Percentiles rank a stretch among this genome's conserved stretches.
Conservation (phyloP, 2,113 vertebrate genomes). For the Indicator maculatus region DNA sequence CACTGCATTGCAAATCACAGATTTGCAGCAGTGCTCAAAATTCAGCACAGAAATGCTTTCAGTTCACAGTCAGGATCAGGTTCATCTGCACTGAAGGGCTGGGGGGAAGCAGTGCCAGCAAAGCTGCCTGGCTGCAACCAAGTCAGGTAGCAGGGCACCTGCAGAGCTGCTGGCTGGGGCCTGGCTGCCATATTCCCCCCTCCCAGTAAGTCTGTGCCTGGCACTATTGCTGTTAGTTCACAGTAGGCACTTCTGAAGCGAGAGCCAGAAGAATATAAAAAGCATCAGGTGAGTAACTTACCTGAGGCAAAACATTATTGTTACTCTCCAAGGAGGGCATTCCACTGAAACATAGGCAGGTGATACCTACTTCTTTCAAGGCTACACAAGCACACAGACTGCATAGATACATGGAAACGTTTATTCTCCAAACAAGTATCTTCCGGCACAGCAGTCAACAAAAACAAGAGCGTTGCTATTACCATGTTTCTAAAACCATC, state of each 20-base stretch:
- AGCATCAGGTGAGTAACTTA: not conserved
- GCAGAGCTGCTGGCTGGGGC: not conserved
- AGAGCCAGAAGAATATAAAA: not conserved
- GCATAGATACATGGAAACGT: not conserved
- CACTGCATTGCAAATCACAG: not conserved
- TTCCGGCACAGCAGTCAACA: not conserved
- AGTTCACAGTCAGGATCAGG: not conserved
- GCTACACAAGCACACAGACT: not conserved
- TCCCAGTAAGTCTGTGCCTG: not conserved
- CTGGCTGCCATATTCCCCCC: not conserved
- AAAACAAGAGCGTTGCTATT: not conserved
- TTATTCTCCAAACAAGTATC: not conserved
- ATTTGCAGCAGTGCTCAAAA: not conserved
- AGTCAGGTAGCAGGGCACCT: not conserved
- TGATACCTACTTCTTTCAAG: not conserved
- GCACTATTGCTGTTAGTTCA: not conserved
- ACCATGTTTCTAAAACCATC: not conserved
- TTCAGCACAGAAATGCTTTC: not conserved
- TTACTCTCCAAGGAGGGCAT: not conserved
- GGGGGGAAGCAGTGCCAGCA: not conserved
- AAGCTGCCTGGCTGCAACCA: not conserved
- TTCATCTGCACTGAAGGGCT: not conserved
- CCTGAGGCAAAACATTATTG: slow-evolving; percentile 29
- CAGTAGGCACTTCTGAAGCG: not conserved
- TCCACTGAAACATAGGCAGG: not conserved